Base-by-base conservation (phyloP, 2,797 vertebrate genomes). In the Holocentrus rufus region DNA sequence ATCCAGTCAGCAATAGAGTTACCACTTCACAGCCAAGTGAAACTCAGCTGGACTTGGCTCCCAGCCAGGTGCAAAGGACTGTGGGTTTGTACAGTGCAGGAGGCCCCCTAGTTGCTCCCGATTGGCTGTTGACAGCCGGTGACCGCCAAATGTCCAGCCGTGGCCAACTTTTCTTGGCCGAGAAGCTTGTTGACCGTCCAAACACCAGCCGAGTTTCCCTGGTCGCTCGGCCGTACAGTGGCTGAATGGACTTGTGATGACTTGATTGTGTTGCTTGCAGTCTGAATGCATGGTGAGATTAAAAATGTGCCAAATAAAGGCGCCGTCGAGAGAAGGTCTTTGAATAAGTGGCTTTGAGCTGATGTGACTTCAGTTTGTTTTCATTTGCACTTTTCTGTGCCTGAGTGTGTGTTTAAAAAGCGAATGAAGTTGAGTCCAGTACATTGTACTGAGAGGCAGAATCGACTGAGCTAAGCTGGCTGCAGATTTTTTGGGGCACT, bases 361-460 rank as follows among this genome's bases (percentile, higher is more conserved):
- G 4, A 17, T 65, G 63, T 57, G 13, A 57, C 55, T n/a, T 56
- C 34, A 4, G 17, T 65, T 27, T 14, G 34, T 36, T 54, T 69
- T 34, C 53, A 44, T 36, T 54, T 69, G 44, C 53, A 44, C 22
- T 49, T 13, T 23, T 49, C 25, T 20, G 17, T 52, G 10, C 65
- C n/a, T 31, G 39, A 69, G 42, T 18, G n/a, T 85, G 74, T 58
- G 25, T 46, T 74, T 49, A 27, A 23, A 78, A 76, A 69, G 70
- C 27, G 25, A 39, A 27, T 57, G 7, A 67, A 57, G 63, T 22
- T 20, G 50, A 5, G 31, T 53, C 25, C 31, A 34, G 13, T 54
- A 44, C n/a, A 47, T 47, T 42, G 34, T 30, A 39, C 39, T 60
- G 18, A 61, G 27, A 44, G 44, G 62, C 27, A n/a, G 2, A 50